Conservation (phyloP, 2,113 vertebrate genomes). For the Peucedramus taeniatus region DNA sequence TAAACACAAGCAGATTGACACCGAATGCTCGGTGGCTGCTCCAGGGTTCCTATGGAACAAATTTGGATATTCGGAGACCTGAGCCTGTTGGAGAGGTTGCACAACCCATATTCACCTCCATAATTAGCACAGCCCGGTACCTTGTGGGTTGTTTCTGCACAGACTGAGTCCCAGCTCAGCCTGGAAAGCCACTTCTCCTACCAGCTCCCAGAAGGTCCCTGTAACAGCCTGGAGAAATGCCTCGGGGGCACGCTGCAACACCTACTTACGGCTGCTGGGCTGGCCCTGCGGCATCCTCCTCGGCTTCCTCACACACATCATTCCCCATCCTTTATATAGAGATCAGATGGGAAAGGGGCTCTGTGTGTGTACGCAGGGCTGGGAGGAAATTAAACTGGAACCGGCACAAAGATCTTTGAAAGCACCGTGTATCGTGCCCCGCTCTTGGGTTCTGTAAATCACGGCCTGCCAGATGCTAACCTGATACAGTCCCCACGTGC, state of each 20-base stretch:
- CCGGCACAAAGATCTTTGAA: conserved; percentile 15
- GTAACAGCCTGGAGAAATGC: neutral
- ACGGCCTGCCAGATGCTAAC: neutral
- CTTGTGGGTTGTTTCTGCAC: neutral
- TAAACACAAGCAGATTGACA: conserved; percentile 49
- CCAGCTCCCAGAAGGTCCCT: neutral
- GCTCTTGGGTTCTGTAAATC: neutral
- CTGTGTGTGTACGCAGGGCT: neutral
- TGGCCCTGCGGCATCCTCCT: neutral
- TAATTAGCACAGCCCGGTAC: neutral
- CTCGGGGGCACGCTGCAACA: neutral
- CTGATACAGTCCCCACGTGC: neutral
- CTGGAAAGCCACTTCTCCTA: conserved; percentile 4
- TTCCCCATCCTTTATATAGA: neutral
- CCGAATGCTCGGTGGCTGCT: neutral
- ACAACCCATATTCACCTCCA: conserved; percentile 30
- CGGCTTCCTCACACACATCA: neutral
- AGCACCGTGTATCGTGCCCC: neutral
- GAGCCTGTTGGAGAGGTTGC: neutral
- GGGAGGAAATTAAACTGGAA: conserved; percentile 57
- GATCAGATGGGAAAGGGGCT: neutral
- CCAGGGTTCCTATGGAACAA: neutral
- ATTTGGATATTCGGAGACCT: neutral
- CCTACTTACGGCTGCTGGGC: neutral
- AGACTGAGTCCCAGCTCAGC: neutral